Evolutionary conservation across 2,797 vertebrate genomes (phyloP), one percentile per base, ranked within the genome.

Genomic region (Alcedo quadribrachys): DNA sequence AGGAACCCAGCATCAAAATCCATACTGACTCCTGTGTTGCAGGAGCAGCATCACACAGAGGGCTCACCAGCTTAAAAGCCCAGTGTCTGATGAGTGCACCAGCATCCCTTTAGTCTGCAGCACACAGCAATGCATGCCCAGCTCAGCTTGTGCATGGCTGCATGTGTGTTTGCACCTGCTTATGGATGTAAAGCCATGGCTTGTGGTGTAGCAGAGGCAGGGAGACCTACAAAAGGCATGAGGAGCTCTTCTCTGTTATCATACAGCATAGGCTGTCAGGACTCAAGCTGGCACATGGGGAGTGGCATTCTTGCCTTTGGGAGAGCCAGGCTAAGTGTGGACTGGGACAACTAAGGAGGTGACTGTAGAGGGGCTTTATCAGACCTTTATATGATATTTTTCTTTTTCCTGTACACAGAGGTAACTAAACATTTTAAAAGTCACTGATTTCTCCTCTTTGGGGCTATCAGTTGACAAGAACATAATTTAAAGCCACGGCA

Each of bases 81-180:
- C 25, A 21, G 27, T 15, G 13, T 22, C 16, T 70, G 51, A 60
- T 0, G 0, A n/a, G 18, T 68, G 28, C 45, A 16, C 15, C 30
- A 65, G 32, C 20, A 42, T 58, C 40, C 32, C 27, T 65, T 54
- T 83, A 46, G 28, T 53, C 68, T 74, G 51, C 57, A 54, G 53
- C 27, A 54, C 45, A 6, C 25, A 25, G 30, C 40, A 66, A 14
- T 21, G 19, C 15, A 32, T 0, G 2, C 3, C 15, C 7, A 2
- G 6, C 57, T 51, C 67, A 8, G 28, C 30, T n/a, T 46, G 43
- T 40, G 7, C 43, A 8, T 17, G 20, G 28, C 28, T 76, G 22
- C 22, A 17, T 33, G 12, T 14, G 16, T 22, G 32, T 40, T 79
- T 51, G 24, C n/a, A 51, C n/a, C 24, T 76, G 32, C 33, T 65